Conservation (phyloP, 2,113 vertebrate species). For the Toxostoma redivivum region DNA sequence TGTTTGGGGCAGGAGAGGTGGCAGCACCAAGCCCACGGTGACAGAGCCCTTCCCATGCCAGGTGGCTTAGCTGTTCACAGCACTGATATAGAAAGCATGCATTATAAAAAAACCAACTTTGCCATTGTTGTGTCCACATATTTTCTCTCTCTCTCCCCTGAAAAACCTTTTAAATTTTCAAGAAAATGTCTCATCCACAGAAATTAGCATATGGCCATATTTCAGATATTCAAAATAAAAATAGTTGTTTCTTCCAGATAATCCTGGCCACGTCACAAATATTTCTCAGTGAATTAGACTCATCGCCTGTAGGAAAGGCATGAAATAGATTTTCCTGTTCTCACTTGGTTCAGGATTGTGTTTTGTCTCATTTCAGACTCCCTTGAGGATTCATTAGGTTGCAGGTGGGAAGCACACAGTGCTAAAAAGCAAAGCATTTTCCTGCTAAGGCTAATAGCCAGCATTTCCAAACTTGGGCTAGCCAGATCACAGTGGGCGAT, state of each 20-base stretch:
- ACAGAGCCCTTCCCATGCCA: not conserved
- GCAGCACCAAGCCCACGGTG: rapidly evolving
- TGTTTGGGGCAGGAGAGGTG: rapidly evolving
- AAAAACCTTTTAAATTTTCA: not conserved
- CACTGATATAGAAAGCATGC: rapidly evolving
- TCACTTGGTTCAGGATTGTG: not conserved
- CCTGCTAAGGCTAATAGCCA: slow-evolving; percentile 21
- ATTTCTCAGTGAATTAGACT: not conserved
- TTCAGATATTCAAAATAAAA: not conserved
- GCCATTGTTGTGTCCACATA: rapidly evolving
- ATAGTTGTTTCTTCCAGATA: not conserved
- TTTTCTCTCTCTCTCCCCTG: not conserved
- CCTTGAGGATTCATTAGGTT: slow-evolving; percentile 27
- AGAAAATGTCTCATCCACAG: not conserved
- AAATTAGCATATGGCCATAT: not conserved
- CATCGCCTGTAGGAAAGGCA: not conserved
- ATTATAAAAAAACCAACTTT: not conserved
- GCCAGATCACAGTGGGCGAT: slow-evolving; percentile 47
- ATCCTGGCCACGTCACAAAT: not conserved
- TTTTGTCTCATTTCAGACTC: slow-evolving; percentile 28
- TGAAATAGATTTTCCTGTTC: slow-evolving; percentile 10
- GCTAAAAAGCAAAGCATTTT: slow-evolving; percentile 2
- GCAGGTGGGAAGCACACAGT: not conserved
- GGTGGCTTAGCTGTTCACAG: not conserved
- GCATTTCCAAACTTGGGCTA: slow-evolving; percentile 1